These are phyloP conservation scores for Phylloscopus whistleri DNA, from an alignment of 2,113 vertebrate genomes.

Conservation along the genomic window DNA sequence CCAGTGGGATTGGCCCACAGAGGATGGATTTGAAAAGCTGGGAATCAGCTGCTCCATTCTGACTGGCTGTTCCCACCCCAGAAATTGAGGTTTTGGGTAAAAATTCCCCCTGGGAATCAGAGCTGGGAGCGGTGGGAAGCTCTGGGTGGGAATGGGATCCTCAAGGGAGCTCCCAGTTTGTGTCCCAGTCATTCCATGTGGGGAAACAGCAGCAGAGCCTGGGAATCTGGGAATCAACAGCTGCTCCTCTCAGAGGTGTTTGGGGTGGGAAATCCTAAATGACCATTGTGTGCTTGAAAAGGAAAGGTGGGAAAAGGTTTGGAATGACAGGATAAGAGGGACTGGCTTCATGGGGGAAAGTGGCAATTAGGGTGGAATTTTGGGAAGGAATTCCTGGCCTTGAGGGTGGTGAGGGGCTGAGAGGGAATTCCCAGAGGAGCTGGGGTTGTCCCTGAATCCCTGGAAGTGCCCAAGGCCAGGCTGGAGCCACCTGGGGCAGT, in stretches of 20 bases:
- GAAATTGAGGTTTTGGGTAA: neutral
- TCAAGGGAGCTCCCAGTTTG: rapidly evolving
- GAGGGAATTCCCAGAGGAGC: neutral
- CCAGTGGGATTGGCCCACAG: rapidly evolving
- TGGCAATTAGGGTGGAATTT: too few species aligned
- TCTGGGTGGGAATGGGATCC: neutral
- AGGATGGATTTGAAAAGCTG: neutral
- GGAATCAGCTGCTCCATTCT: neutral
- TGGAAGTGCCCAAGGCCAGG: too few species aligned
- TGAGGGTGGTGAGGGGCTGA: neutral
- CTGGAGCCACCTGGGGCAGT: neutral
- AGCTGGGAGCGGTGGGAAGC: neutral
- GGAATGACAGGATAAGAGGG: neutral
- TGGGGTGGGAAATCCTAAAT: neutral
- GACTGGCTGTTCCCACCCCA: rapidly evolving
- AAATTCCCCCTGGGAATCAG: neutral
- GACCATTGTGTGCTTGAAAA: rapidly evolving
- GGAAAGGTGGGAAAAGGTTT: too few species aligned
- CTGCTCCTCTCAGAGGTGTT: neutral
- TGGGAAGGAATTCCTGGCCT: neutral
- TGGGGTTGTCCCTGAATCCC: too few species aligned
- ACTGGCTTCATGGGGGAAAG: neutral
- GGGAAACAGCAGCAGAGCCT: rapidly evolving
- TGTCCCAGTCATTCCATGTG: neutral
- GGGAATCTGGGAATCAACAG: neutral